Conservation (phyloP, 1,140 invertebrate genomes). For the Polyergus mexicanus region DNA sequence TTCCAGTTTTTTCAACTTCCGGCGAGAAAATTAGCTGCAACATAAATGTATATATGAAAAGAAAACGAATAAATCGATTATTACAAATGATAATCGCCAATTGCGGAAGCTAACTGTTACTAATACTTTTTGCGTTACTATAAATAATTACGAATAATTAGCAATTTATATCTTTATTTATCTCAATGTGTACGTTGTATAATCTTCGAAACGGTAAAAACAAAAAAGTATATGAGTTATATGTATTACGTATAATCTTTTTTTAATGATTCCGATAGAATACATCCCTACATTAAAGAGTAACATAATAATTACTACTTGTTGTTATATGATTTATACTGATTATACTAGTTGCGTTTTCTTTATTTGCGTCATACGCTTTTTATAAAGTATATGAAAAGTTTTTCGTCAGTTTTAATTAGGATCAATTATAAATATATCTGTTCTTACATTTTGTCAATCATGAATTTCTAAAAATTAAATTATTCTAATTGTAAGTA, state of each 20-base stretch:
- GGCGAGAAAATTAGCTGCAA: constrained; percentile 6
- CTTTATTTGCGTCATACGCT: neutral
- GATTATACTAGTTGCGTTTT: neutral
- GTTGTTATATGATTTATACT: neutral
- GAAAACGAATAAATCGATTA: neutral
- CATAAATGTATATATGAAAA: neutral
- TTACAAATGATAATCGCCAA: constrained; percentile 23
- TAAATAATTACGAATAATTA: constrained; percentile 2
- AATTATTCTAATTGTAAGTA: neutral
- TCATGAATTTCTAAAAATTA: neutral
- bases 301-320: neutral
- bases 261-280: neutral
- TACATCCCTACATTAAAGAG: neutral
- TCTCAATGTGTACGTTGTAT: neutral
- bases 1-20: constrained; percentile 8
- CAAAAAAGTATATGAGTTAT: neutral
- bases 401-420: no score
- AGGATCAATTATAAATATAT: no score
- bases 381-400: no score
- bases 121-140: neutral
- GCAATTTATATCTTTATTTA: neutral
- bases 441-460: neutral
- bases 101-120: neutral
- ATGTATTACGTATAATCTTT: neutral
- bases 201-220: neutral